These are phyloP conservation scores for Fundulus diaphanus DNA, from an alignment of 2,797 vertebrate species.

Conservation along the genomic window DNA sequence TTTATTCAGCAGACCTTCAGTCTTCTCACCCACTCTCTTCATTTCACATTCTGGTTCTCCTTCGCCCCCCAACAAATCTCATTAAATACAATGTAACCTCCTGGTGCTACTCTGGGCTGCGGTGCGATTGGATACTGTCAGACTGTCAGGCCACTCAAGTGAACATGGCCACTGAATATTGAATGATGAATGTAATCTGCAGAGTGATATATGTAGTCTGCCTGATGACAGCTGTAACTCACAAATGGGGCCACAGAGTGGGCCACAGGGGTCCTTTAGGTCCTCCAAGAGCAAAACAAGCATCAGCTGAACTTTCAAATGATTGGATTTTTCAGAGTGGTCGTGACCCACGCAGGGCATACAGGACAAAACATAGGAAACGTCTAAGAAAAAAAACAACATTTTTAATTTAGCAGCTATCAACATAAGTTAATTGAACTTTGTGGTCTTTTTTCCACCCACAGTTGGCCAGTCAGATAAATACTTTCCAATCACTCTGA, in stretches of 20 bases:
- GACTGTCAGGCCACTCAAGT: constrained; percentile 49
- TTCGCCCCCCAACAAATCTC: constrained; percentile 38
- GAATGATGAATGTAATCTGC: constrained; percentile 49
- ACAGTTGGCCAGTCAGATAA: background rate
- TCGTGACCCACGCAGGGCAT: background rate
- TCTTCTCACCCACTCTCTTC: constrained; percentile 37
- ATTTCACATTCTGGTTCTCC: constrained; percentile 28
- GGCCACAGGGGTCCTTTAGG: constrained; percentile 22
- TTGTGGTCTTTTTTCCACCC: background rate
- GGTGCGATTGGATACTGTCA: constrained; percentile 42
- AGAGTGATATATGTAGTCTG: constrained; percentile 31
- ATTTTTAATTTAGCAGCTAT: background rate
- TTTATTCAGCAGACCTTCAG: constrained; percentile 32
- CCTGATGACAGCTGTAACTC: constrained; percentile 24
- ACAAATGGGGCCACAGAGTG: constrained; percentile 22
- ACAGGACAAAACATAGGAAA: constrained; percentile 6
- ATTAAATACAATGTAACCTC: constrained; percentile 52
- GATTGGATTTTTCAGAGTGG: background rate
- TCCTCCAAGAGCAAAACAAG: constrained; percentile 4
- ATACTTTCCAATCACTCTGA: background rate
- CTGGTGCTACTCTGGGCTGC: constrained; percentile 21
- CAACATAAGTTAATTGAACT: constrained; percentile 7
- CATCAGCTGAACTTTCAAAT: constrained; percentile 8
- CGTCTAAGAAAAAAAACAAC: background rate
- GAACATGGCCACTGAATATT: constrained; percentile 45